phyloP scores from a whole-genome alignment of 2,113 vertebrate species.

The Atherinomorus stipes region DNA sequence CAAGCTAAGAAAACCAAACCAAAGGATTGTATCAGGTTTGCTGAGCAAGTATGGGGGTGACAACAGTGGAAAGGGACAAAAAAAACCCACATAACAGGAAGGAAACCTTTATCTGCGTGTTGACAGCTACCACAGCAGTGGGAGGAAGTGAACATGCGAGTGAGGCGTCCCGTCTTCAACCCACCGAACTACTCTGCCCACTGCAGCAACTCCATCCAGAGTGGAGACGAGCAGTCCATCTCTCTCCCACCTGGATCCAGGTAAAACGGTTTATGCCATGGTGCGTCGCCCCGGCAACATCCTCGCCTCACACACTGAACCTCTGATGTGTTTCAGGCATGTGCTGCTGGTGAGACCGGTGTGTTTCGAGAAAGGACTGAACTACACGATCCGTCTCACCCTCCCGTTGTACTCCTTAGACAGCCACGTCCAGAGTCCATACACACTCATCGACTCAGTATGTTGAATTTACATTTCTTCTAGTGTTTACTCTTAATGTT shows the following conservation, averaged over 20 bases:
- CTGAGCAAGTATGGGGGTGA: too few species aligned
- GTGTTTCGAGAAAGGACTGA: slow-evolving; percentile 93
- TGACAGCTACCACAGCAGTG: slow-evolving; percentile 91
- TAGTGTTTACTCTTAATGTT: neutral
- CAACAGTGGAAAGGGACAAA: too few species aligned
- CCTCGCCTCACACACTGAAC: neutral
- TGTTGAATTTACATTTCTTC: slow-evolving; percentile 54
- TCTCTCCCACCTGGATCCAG: slow-evolving; percentile 91
- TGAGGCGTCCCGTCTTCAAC: slow-evolving; percentile 85
- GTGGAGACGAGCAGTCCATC: slow-evolving; percentile 89
- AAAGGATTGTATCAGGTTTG: too few species aligned
- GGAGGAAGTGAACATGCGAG: slow-evolving; percentile 88
- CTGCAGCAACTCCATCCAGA: slow-evolving; percentile 88
- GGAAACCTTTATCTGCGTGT: neutral
- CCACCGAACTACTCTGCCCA: slow-evolving; percentile 77
- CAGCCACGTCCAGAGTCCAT: slow-evolving; percentile 85
- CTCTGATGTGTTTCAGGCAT: slow-evolving; percentile 80
- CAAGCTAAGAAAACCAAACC: too few species aligned
- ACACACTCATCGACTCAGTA: slow-evolving; percentile 95
- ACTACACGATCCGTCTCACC: slow-evolving; percentile 90
- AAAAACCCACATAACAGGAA: too few species aligned
- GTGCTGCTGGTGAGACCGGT: slow-evolving; percentile 87
- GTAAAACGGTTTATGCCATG: slow-evolving; percentile 25
- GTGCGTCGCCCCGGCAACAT: neutral
- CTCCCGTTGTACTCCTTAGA: slow-evolving; percentile 87